Conservation (phyloP, 2,797 vertebrate species). For the Gymnoscopelus braueri region DNA sequence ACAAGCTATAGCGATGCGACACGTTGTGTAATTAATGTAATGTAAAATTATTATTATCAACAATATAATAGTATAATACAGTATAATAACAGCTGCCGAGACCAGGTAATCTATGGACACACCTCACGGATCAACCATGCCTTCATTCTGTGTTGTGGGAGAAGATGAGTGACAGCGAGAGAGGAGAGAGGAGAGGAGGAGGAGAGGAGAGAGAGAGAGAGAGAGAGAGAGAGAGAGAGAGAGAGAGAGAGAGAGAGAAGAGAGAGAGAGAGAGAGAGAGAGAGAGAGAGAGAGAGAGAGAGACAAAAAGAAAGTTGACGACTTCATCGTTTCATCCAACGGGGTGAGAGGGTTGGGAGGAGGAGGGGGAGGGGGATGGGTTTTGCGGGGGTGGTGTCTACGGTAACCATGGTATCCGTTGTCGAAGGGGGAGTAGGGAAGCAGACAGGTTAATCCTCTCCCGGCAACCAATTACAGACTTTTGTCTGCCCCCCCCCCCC, state of each 20-base stretch:
- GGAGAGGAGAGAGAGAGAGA: not conserved
- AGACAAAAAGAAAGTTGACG: not conserved
- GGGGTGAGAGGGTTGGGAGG: not conserved
- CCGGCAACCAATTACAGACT: conserved; percentile 70
- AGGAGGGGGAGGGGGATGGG: not conserved
- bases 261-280: not conserved
- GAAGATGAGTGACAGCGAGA: not conserved
- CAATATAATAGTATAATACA: no score
- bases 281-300: not conserved
- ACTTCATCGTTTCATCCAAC: conserved; percentile 9
- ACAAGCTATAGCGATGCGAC: no score
- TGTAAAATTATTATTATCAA: no score
- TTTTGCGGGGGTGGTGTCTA: conserved; percentile 33
- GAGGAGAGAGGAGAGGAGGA: not conserved
- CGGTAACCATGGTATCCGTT: conserved; percentile 52
- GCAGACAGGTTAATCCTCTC: conserved; percentile 79
- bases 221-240: not conserved
- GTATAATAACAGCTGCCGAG: no score
- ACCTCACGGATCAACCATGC: no score
- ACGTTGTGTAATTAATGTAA: no score
- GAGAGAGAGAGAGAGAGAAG: not conserved
- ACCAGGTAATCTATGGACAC: no score
- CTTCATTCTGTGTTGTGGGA: no score
- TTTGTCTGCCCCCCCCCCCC: conserved; percentile 38
- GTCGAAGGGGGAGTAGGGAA: conserved; percentile 68